Base-by-base conservation (phyloP, 2,888 invertebrate species). In the Brachyptera risi region DNA sequence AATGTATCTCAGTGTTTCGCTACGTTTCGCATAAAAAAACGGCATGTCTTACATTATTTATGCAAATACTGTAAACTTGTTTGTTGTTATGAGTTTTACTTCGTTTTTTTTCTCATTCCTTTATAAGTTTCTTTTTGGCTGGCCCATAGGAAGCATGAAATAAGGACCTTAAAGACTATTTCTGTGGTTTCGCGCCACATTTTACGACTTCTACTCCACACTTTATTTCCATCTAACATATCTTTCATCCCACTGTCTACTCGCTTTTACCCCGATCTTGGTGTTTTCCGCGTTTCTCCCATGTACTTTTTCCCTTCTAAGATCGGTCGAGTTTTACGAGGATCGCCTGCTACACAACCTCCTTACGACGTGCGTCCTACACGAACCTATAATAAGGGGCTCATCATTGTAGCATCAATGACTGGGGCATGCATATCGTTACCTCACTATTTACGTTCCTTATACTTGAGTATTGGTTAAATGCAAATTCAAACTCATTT, bases 31-130 rank as follows among this genome's bases (percentile, higher is more conserved):
- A n/a, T 38, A 38, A 15, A 38, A 38, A n/a, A 38, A 17, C 40
- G 17, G 40, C 15, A 38, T n/a, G 40, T 38, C 17, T 38, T 17
- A 38, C 26, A 51, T 51, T 51, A 51, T 51, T 51, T 51, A 51
- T 51, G 24, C 50, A 31, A 17, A 26, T 17, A 15, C 17, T 17
- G 26, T 17, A 51, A 51, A 51, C 50, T 27, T n/a, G 27, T 26
- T 31, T 26, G 26, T 17, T 26, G 50, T 31, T 51, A 17, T 51
- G 50, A 31, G n/a, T n/a, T n/a, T n/a, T n/a, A n/a, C n/a, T n/a
- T n/a, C n/a, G n/a, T n/a, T n/a, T n/a, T n/a, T n/a, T n/a, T n/a
- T 26, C 26, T 31, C 26, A 51, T 51, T 51, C 17, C 50, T 24
- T 51, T 27, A 51, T 51, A 26, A 24, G 40, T 38, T 38, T 38